These are phyloP conservation scores for Athrips mouffetella DNA, from an alignment of 2,888 invertebrate species.

Conservation along the genomic window DNA sequence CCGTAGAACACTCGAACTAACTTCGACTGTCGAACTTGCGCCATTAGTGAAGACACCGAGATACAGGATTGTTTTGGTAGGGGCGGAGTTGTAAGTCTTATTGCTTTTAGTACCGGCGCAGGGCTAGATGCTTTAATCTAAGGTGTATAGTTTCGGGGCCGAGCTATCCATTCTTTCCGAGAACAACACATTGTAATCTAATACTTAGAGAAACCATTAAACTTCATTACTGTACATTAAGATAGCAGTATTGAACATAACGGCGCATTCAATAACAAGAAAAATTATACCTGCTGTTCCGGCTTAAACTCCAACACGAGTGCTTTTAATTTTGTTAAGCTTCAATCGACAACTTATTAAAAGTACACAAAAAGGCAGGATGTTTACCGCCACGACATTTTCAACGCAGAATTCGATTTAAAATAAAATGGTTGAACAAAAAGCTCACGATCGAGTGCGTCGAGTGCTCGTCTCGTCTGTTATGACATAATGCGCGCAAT, in stretches of 20 bases:
- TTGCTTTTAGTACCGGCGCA: constrained; percentile 70
- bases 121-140: constrained; percentile 73
- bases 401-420: constrained; percentile 71
- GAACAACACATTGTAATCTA: constrained; percentile 13
- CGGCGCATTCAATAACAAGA: background rate
- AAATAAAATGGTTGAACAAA: constrained; percentile 61
- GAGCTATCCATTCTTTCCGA: constrained; percentile 21
- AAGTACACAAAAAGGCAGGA: constrained; percentile 61
- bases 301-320: constrained; percentile 13
- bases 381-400: constrained; percentile 67
- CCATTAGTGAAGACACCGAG: constrained; percentile 78
- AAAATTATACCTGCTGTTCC: constrained; percentile 17
- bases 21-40: constrained; percentile 77
- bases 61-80: constrained; percentile 76
- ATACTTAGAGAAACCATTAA: constrained; percentile 12
- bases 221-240: background rate
- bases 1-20: constrained; percentile 76
- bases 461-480: constrained; percentile 67
- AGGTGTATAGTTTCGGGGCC: constrained; percentile 50
- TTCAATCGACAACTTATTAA: constrained; percentile 37
- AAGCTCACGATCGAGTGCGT: constrained; percentile 51
- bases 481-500: constrained; percentile 78
- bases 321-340: constrained; percentile 16
- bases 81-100: constrained; percentile 76
- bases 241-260: background rate